Percentiles rank a stretch among this genome's conserved stretches.
phyloP scores from a whole-genome alignment of 2,113 vertebrate species.

The Microtus pennsylvanicus region DNA sequence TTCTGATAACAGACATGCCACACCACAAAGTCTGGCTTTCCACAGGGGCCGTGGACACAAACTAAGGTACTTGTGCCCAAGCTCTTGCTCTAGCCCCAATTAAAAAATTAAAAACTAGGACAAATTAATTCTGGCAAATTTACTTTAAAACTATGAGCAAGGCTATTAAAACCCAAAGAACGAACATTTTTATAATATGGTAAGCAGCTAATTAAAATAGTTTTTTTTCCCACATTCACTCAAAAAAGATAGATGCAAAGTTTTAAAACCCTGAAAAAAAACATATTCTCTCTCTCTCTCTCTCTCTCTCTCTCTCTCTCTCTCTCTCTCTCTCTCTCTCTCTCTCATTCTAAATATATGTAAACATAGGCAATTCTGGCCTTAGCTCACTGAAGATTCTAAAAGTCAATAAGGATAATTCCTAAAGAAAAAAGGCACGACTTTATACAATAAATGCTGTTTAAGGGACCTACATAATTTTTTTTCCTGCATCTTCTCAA shows the following conservation, averaged over 20 bases:
- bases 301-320: not conserved
- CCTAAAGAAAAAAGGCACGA: not conserved
- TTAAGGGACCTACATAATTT: constrained; percentile 3
- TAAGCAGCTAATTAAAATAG: constrained; percentile 39
- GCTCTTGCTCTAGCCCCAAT: not conserved
- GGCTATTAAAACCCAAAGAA: constrained; percentile 17
- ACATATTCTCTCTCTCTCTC: not conserved
- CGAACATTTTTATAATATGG: constrained; percentile 33
- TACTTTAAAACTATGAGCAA: constrained; percentile 47
- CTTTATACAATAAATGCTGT: constrained; percentile 60
- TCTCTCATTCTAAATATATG: constrained; percentile 9
- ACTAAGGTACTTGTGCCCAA: not conserved
- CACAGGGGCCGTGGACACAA: too few species aligned
- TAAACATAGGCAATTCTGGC: constrained; percentile 17
- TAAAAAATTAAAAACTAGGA: not conserved
- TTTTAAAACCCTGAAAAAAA: constrained; percentile 42
- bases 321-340: not conserved
- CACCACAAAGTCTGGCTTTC: too few species aligned
- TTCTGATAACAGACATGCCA: too few species aligned
- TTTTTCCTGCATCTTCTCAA: not conserved
- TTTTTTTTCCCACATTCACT: not conserved
- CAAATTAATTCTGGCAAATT: constrained; percentile 31
- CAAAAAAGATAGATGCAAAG: constrained; percentile 3
- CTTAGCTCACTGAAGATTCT: constrained; percentile 2
- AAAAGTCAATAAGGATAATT: not conserved